A percentile compares a stretch with the other conserved stretches of the same genome.
Conservation (phyloP, 2,797 vertebrate genomes). For the Stomatorhinus walkeri region DNA sequence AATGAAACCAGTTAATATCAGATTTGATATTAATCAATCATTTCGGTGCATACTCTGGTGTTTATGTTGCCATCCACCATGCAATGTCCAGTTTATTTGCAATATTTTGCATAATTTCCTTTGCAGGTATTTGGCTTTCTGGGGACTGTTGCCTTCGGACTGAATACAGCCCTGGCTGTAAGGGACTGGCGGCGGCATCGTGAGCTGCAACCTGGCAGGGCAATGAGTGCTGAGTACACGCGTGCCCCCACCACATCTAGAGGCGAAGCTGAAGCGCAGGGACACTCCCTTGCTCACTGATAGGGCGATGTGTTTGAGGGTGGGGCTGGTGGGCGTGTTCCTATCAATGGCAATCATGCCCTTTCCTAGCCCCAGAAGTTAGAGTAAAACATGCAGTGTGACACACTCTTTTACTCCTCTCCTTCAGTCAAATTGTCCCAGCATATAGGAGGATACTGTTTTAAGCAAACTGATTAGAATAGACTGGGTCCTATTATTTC, state of each 20-base stretch:
- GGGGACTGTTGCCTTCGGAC: constrained; percentile 72
- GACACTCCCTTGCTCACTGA: constrained; percentile 30
- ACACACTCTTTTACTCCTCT: background rate
- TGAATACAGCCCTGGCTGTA: constrained; percentile 72
- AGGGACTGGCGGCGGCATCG: constrained; percentile 64
- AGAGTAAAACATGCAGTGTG: background rate
- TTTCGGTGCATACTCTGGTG: background rate
- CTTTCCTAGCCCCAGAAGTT: background rate
- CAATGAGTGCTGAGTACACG: constrained; percentile 80
- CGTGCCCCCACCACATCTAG: constrained; percentile 86
- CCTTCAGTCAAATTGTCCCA: background rate
- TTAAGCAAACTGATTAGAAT: background rate
- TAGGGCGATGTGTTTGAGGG: background rate
- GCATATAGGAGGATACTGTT: background rate
- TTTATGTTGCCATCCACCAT: background rate
- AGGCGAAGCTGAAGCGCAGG: constrained; percentile 77
- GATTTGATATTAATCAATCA: background rate
- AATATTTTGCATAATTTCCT: background rate
- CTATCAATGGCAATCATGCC: background rate
- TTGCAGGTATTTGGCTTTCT: constrained; percentile 89
- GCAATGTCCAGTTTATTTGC: background rate
- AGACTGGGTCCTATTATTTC: background rate
- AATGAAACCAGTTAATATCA: background rate
- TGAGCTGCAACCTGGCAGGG: constrained; percentile 58
- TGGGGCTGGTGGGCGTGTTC: background rate